Base-by-base conservation (phyloP, 2,113 vertebrate species). In the Cranoglanis bouderius region DNA sequence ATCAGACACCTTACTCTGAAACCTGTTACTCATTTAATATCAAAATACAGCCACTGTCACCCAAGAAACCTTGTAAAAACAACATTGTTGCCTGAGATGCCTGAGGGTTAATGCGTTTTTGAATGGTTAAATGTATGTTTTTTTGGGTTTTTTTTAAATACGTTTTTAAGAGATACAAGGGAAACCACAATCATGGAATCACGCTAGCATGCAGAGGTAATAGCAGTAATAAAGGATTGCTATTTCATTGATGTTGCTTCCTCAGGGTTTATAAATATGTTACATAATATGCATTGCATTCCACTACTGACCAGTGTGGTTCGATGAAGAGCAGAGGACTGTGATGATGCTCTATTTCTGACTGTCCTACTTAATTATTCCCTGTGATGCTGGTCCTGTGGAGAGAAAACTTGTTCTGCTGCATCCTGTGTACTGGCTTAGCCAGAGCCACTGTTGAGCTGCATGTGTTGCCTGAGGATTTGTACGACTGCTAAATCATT, bases 351-450 rank as follows among this genome's bases (percentile, higher is more conserved):
- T 86, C 49, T 88, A 86, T 86, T 86, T 90, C 51, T 90, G 70
- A 53, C 35, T 88, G 78, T 84, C 80, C 80, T 86, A 86, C 80
- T 90, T 89, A 75, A 86, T 90, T 85, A 78, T 70, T 67, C 59
- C 13, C 46, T 84, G 84, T 43, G 78, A 75, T 86, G n/a, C n/a
- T 82, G 51, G 40, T 67, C 57, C 78, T 75, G 70, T 87, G 82
- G 77, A 74, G 88, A 91, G 29, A 83, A 82, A 83, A 87, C 49
- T 53, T 40, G 32, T 40, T 89, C 82, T 77, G 77, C 75, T 85
- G 55, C 49, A 59, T 70, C 55, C 61, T 40, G 43, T 67, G 32
- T 75, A 46, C 55, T 35, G 24, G 32, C 63, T 82, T 74, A 38
- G 40, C 55, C 75, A 82, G n/a, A 87, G 74, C 72, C 53, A 74